Conservation (phyloP, 2,888 invertebrate species). For the Mylabris sibirica region DNA sequence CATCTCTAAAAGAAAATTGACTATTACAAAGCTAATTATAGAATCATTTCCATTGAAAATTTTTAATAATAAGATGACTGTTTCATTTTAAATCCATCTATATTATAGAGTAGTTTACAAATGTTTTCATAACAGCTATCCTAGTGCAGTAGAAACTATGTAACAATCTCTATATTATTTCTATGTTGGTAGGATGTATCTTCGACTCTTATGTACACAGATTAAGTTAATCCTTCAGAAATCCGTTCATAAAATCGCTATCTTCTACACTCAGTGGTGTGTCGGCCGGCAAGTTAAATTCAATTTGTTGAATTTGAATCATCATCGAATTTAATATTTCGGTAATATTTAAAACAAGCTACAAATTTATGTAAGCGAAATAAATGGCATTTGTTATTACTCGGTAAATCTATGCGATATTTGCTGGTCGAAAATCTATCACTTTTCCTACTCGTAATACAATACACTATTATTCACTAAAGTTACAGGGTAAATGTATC, state of each 20-base stretch:
- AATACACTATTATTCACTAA: neutral
- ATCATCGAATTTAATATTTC: neutral
- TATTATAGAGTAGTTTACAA: constrained; percentile 50
- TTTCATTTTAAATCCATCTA: constrained; percentile 38
- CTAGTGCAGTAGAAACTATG: constrained; percentile 44
- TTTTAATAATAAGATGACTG: constrained; percentile 31
- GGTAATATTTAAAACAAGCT: neutral
- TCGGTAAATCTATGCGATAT: too few species aligned
- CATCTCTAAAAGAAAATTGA: constrained; percentile 34
- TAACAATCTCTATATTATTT: constrained; percentile 46
- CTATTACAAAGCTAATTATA: constrained; percentile 41
- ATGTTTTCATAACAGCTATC: constrained; percentile 41
- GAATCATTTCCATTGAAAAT: constrained; percentile 40
- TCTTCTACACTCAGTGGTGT: constrained; percentile 48
- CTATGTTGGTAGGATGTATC: constrained; percentile 44
- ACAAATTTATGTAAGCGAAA: too few species aligned
- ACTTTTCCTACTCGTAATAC: neutral
- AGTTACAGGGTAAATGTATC: neutral
- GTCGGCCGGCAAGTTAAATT: constrained; percentile 41
- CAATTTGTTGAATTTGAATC: constrained; percentile 34
- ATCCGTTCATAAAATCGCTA: constrained; percentile 55
- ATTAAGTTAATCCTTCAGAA: constrained; percentile 54
- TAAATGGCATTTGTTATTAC: too few species aligned
- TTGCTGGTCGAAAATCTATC: neutral
- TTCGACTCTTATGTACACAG: constrained; percentile 52